These are phyloP conservation scores for Sinelater perroti DNA, from an alignment of 2,888 invertebrate species.

Conservation along the genomic window DNA sequence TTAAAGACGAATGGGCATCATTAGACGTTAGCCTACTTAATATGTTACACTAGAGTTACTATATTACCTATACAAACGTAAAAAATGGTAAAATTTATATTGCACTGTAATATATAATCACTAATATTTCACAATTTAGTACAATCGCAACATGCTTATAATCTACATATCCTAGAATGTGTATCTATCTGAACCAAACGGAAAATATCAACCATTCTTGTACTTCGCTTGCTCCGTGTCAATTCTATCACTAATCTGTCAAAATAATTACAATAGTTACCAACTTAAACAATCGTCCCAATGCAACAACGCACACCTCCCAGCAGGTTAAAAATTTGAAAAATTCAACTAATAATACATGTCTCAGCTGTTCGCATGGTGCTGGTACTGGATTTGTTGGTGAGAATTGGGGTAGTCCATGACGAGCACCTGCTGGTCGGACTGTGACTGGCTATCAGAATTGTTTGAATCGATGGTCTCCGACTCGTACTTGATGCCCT, in stretches of 20 bases:
- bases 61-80: slow-evolving; percentile 33
- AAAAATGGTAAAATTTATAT: slow-evolving; percentile 32
- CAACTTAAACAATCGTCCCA: slow-evolving; percentile 9
- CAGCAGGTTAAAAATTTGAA: slow-evolving; percentile 19
- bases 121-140: slow-evolving; percentile 35
- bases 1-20: slow-evolving; percentile 10
- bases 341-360: slow-evolving; percentile 31
- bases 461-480: slow-evolving; percentile 58
- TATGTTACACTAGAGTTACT: slow-evolving; percentile 25
- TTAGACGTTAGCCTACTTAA: slow-evolving; percentile 10
- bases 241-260: slow-evolving; percentile 32
- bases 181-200: slow-evolving; percentile 27
- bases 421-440: slow-evolving; percentile 52
- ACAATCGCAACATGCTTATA: slow-evolving; percentile 25
- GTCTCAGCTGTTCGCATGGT: slow-evolving; percentile 58
- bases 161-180: slow-evolving; percentile 23
- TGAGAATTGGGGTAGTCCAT: slow-evolving; percentile 58
- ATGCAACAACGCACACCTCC: too few species aligned
- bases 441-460: slow-evolving; percentile 56
- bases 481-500: slow-evolving; percentile 80
- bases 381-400: slow-evolving; percentile 57
- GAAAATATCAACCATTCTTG: slow-evolving; percentile 31
- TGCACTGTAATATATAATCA: slow-evolving; percentile 30
- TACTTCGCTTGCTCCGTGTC: slow-evolving; percentile 37
- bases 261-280: too few species aligned